phyloP scores from a whole-genome alignment of 2,888 invertebrate species.

The Drosophila lacicola region DNA sequence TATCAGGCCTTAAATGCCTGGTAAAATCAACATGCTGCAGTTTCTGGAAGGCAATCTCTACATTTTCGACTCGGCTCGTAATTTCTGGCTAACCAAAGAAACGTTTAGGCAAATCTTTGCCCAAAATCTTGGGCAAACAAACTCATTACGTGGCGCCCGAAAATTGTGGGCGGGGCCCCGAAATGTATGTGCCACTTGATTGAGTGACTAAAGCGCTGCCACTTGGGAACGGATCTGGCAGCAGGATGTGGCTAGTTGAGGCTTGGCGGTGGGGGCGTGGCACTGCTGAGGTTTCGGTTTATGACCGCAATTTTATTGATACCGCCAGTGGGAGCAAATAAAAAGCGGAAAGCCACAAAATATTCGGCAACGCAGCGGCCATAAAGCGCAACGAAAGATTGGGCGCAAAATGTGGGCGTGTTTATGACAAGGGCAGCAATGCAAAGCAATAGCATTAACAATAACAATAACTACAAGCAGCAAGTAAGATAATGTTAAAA shows the following conservation, averaged over 20 bases:
- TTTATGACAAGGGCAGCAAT: constrained; percentile 46
- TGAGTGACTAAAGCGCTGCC: constrained; percentile 63
- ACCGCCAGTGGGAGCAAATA: constrained; percentile 72
- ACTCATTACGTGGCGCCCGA: constrained; percentile 59
- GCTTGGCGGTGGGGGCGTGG: constrained; percentile 29
- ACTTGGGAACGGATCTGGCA: constrained; percentile 19
- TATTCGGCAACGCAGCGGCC: constrained; percentile 4
- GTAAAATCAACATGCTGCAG: constrained; percentile 8
- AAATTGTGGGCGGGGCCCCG: constrained; percentile 2
- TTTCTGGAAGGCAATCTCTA: neutral
- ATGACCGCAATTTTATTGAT: constrained; percentile 79
- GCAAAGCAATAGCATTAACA: constrained; percentile 36
- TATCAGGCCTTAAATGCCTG: neutral
- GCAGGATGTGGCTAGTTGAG: neutral
- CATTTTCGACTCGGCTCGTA: constrained; percentile 1
- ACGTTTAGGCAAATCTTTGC: constrained; percentile 69
- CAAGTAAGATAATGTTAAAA: constrained; percentile 62
- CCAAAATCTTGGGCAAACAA: constrained; percentile 67
- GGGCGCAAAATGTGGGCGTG: constrained; percentile 44
- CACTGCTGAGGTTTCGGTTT: constrained; percentile 57
- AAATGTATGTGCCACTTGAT: constrained; percentile 61
- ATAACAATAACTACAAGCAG: constrained; percentile 59
- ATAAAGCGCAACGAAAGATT: constrained; percentile 41
- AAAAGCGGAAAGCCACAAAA: constrained; percentile 15
- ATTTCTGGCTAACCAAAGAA: constrained; percentile 31